phyloP scores from a whole-genome alignment of 2,888 invertebrate species.

The Leucoma salicis region DNA sequence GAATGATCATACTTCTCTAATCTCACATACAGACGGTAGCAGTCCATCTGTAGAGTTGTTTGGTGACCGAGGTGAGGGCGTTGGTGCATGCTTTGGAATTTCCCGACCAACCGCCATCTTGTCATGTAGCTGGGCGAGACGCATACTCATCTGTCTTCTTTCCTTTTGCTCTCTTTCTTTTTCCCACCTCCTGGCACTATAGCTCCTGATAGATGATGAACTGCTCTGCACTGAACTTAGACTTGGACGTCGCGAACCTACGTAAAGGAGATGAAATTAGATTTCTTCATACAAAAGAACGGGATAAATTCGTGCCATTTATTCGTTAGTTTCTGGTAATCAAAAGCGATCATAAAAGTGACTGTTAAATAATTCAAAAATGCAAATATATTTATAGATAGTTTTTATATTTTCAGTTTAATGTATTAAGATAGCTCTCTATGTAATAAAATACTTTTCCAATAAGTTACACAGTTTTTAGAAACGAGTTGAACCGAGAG shows the following conservation, averaged over 20 bases:
- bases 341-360: not conserved
- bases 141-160: constrained; percentile 89
- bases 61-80: constrained; percentile 90
- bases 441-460: too few relatives aligned
- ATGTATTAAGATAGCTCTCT: not conserved
- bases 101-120: constrained; percentile 80
- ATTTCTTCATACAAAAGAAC: constrained; percentile 4
- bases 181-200: constrained; percentile 90
- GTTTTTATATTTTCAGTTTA: not conserved
- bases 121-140: constrained; percentile 86
- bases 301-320: constrained; percentile 12
- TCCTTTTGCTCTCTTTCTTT: constrained; percentile 91
- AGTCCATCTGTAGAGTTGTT: constrained; percentile 91
- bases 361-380: not conserved
- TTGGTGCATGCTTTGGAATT: constrained; percentile 79
- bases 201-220: constrained; percentile 91
- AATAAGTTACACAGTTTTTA: too few relatives aligned
- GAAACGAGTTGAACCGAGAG: too few relatives aligned
- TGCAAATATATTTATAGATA: not conserved
- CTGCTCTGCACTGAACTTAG: constrained; percentile 93
- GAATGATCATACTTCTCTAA: constrained; percentile 85
- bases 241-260: constrained; percentile 94
- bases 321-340: constrained; percentile 10
- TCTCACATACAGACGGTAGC: constrained; percentile 90
- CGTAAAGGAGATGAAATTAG: constrained; percentile 23